Evolutionary conservation across 2,888 invertebrate genomes (phyloP), one percentile per base, ranked within the genome.

Genomic region (Xylophagus ater): DNA sequence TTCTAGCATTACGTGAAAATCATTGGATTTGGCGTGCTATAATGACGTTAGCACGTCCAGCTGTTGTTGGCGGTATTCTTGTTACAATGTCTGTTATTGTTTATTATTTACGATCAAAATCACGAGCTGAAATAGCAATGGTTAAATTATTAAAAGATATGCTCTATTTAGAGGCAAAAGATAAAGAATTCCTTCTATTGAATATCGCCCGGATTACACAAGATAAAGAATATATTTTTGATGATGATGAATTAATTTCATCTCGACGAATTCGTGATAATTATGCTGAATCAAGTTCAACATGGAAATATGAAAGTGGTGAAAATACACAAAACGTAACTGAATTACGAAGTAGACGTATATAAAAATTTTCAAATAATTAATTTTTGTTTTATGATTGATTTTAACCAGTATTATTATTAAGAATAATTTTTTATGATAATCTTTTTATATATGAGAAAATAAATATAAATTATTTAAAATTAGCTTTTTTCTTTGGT

Each of bases 121-220:
- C 78, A 0, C 57, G 61, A 1, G 78, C 79, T 3, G 75, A 76
- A 52, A 70, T 66, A 35, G 65, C 69, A 34, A 73, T 75, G 70
- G 77, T 77, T 40, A 58, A 59, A 32, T 65, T 77, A 38, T 64
- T 81, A 44, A 67, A 76, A 1, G 71, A 73, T 39, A 77, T 81
- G 76, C 60, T 81, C 48, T 60, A 72, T 31, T 65, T 77, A 51
- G 77, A 78, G 51, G 73, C 78, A 1, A 72, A 72, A 53, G 81
- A 82, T 53, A 81, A 80, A 57, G 76, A 80, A 54, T 81, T 76
- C 63, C 65, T 81, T 40, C 66, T 81, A 17, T 60, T 68, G 32
- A 72, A 73, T 54, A 77, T 80, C 47, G 61, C 71, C 10, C 71
- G 71, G 50, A 70, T 76, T 10, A 70, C 74, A 20, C 70, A 73